Conservation (phyloP, 2,797 vertebrate genomes). For the Carduelis carduelis region DNA sequence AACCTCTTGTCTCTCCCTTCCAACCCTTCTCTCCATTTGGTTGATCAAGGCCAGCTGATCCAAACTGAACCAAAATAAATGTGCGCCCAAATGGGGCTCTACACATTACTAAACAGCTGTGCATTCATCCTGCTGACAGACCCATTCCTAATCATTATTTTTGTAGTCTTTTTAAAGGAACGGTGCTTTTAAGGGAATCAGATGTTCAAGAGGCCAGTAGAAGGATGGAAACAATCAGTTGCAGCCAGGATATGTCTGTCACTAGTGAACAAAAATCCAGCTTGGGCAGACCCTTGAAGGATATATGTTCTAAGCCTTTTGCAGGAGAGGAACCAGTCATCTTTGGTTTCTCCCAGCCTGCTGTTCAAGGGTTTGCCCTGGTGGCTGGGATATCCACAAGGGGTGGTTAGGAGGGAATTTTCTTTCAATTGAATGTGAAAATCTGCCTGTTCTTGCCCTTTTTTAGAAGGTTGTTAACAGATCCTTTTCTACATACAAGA, state of each 20-base stretch:
- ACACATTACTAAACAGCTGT: background rate
- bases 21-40: background rate
- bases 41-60: background rate
- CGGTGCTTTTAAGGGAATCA: background rate
- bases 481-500: background rate
- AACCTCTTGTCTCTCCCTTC: background rate
- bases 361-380: background rate
- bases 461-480: constrained; percentile 12
- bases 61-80: background rate
- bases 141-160: background rate
- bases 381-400: background rate
- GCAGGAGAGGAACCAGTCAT: background rate
- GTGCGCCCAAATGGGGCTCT: background rate
- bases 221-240: background rate
- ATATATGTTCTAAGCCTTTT: background rate
- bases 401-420: background rate
- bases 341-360: background rate
- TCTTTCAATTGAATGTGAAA: background rate
- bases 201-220: background rate
- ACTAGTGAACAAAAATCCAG: background rate
- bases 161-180: background rate
- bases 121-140: background rate
- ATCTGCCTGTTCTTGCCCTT: background rate
- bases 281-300: background rate
- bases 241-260: background rate